Evolutionary conservation across 2,113 vertebrate species (phyloP), one percentile per base, ranked within the genome.

Genomic region (Lepus americanus): DNA sequence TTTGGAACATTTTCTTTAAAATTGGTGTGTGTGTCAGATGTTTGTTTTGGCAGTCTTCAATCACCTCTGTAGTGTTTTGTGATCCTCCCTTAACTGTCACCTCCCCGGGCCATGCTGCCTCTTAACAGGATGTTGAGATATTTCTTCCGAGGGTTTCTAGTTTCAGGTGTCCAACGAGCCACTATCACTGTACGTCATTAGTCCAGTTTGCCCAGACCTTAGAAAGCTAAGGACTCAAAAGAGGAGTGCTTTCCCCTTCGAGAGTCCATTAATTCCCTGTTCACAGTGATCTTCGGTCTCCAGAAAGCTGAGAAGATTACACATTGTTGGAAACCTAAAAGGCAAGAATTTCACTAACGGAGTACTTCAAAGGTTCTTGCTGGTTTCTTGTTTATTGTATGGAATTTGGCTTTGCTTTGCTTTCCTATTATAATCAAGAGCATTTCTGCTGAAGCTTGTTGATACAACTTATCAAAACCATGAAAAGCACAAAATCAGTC

Each of bases 71-170:
- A 63, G 44, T 90, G 14, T 86, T 87, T 83, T 88, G 84, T 4
- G 90, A 33, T 79, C 55, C 39, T 70, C 36, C 77, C 1, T 95
- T 90, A 66, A 89, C 79, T 74, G 8, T 89, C 20, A 70, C 70
- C 36, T 95, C 66, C 53, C 20, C 72, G 36, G 74, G 76, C 66
- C 55, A 39, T 61, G 64, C 90, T 94, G 49, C 61, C 29, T 90
- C 63, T 90, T 16, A n/a, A 69, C 22, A 53, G 59, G 82, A 89
- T 92, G 66, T 88, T 67, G 70, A 77, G 96, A 33, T 78, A 66
- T 90, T 92, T 83, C 70, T 90, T 89, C 83, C n/a, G 89, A 94
- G 85, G 90, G 49, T 82, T 69, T 90, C 90, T 90, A 80, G 77
- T 94, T 77, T 90, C 74, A 59, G 63, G 69, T 78, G 36, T 67